A percentile compares a stretch with the other conserved stretches of the same genome.
These are phyloP conservation scores for Oscheius sp. DNA, from an alignment of 2,888 invertebrate genomes.

Conservation along the genomic window DNA sequence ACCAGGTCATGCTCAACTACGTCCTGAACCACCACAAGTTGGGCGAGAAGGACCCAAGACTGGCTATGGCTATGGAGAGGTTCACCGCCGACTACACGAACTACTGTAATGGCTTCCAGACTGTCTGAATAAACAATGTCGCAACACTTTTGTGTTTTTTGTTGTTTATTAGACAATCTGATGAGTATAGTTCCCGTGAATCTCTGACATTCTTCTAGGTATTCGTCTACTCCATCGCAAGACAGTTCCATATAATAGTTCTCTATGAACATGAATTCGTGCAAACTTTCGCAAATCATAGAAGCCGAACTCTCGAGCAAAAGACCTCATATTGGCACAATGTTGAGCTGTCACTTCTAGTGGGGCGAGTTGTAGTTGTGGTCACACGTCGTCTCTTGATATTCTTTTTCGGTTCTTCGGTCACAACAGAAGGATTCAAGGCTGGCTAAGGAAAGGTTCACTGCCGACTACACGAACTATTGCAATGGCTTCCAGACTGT, in stretches of 20 bases:
- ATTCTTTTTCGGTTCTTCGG: conserved; percentile 4
- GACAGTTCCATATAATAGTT: conserved; percentile 61
- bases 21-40: background rate
- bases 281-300: conserved; percentile 49
- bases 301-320: conserved; percentile 55
- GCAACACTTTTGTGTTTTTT: too few relatives aligned
- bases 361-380: conserved; percentile 1
- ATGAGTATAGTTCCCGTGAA: background rate
- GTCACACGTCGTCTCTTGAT: background rate
- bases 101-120: too few relatives aligned
- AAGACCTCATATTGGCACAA: conserved; percentile 57
- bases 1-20: conserved; percentile 19
- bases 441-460: too few relatives aligned
- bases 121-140: too few relatives aligned
- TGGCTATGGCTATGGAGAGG: too few relatives aligned
- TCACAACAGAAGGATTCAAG: too few relatives aligned
- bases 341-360: conserved; percentile 37
- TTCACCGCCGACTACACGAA: too few relatives aligned
- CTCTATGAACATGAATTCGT: conserved; percentile 54
- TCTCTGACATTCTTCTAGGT: conserved; percentile 38
- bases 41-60: too few relatives aligned
- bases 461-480: too few relatives aligned
- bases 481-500: too few relatives aligned
- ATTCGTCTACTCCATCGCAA: conserved; percentile 48
- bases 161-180: too few relatives aligned